Base-by-base conservation (phyloP, 1,140 invertebrate species). In the Rhagoletis pomonella region DNA sequence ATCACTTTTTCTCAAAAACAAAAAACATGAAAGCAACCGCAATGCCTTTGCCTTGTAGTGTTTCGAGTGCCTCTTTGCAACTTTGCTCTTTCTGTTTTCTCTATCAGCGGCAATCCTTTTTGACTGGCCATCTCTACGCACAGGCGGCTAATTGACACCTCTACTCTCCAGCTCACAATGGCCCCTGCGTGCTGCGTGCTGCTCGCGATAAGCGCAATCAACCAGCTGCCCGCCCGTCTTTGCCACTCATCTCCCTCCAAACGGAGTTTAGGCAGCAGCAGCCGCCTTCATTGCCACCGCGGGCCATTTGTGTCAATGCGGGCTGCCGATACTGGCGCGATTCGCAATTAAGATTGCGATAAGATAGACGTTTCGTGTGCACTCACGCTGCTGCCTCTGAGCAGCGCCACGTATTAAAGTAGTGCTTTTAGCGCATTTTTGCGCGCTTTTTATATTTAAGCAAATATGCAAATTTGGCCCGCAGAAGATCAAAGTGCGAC, bases 81-180 rank as follows among this genome's bases (percentile, higher is more conserved):
- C 7, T 62, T 62, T 62, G 7, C 60, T 42, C 42, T 73, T 47
- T 73, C 2, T 3, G 42, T 6, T 12, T 55, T 6, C 47, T 12
- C 7, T 67, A 19, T 77, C 69, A 55, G 44, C 50, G 42, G 2
- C 47, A 55, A 81, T 81, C 73, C n/a, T 19, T 81, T 81, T 81
- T 73, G 42, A 73, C 14, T 44, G 67, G 47, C 73, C 3, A 81
- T 55, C 55, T 44, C 73, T 12, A 81, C 2, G 47, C 73, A 19
- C 47, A 81, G 47, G n/a, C 73, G 50, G 73, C 73, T 81, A 81
- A 81, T 81, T 81, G 73, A 81, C 73, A 81, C 73, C 73, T 81
- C 9, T 42, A 81, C 44, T 81, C 73, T 81, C 47, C 44, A 19
- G 19, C 73, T 81, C 12, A 4, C 3, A 50, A 58, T 55, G 19